Base-by-base conservation (phyloP, 2,888 invertebrate species). In the Cremastinae sp. region DNA sequence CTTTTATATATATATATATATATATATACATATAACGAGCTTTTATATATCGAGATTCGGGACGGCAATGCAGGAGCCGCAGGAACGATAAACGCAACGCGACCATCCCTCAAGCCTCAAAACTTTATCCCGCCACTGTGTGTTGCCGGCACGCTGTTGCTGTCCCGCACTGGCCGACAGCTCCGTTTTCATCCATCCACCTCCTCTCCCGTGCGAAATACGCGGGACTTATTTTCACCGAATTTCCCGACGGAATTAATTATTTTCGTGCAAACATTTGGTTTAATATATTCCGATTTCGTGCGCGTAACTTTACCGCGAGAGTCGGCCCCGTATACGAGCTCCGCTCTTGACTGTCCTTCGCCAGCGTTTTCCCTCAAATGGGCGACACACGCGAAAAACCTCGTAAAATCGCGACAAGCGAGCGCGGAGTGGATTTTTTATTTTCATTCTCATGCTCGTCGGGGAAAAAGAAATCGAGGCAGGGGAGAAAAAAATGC, bases 201-300 rank as follows among this genome's bases (percentile, higher is more conserved):
- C n/a, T n/a, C n/a, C n/a, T n/a, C 47, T 47, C 51, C 22, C 28
- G 16, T 59, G 68, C 73, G n/a, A 39, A 47, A 55, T 28, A 55
- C 55, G 59, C 35, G 69, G 70, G 49, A 61, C 79, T 78, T 28
- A 28, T 28, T 79, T 79, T 80, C 78, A 78, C 74, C 76, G 78
- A 82, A 83, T 81, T 81, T 79, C 71, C 75, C 80, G 70, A 77
- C 72, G 78, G 82, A 85, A 87, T 87, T 86, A 86, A 88, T 88
- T 87, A 86, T 86, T 86, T 82, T 81, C 69, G 83, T 74, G 82
- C 84, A 86, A 87, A 87, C 84, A 86, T 84, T 77, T 82, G 81
- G 80, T 86, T 87, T 85, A 85, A 87, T 85, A 85, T 84, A 86
- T 87, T 86, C 82, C 83, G 82, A 84, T 85, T 84, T 70, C 37